Conservation (phyloP, 2,888 invertebrate species). For the Oscheius myriophilus region DNA sequence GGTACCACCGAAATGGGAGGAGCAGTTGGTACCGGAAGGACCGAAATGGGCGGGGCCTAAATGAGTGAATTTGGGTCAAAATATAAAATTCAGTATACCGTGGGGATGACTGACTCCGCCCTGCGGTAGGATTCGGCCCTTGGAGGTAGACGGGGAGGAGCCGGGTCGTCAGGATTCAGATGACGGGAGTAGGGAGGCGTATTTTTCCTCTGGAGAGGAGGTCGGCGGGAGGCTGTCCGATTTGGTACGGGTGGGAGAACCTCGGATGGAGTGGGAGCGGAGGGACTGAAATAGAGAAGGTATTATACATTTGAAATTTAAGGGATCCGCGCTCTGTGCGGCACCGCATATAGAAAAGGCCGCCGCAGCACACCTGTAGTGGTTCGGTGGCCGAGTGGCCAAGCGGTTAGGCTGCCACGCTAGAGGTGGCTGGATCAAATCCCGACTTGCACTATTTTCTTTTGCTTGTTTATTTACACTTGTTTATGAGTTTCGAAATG, state of each 20-base stretch:
- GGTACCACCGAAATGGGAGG: background rate
- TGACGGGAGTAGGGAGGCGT: slow-evolving; percentile 4
- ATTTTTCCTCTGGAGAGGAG: background rate
- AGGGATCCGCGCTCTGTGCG: too few relatives aligned
- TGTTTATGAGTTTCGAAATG: too few relatives aligned
- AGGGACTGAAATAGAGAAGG: slow-evolving; percentile 2
- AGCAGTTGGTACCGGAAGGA: slow-evolving; percentile 3
- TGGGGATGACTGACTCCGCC: too few relatives aligned
- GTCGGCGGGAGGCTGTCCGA: slow-evolving; percentile 11
- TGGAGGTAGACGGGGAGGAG: slow-evolving; percentile 19
- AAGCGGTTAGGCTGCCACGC: too few relatives aligned
- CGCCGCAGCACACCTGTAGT: too few relatives aligned
- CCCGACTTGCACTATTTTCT: too few relatives aligned
- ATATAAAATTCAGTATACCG: background rate
- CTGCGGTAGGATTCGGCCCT: background rate
- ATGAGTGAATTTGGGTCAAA: background rate
- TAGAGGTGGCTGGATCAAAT: too few relatives aligned
- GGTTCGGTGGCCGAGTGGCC: too few relatives aligned
- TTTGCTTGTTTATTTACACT: too few relatives aligned
- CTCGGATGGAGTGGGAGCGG: background rate
- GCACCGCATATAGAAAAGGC: too few relatives aligned
- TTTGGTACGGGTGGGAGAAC: slow-evolving; percentile 3
- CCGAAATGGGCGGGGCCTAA: background rate
- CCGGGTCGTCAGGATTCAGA: background rate
- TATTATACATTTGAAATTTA: too few relatives aligned